phyloP scores from a whole-genome alignment of 2,888 invertebrate genomes.

The Agapostemon virescens region DNA sequence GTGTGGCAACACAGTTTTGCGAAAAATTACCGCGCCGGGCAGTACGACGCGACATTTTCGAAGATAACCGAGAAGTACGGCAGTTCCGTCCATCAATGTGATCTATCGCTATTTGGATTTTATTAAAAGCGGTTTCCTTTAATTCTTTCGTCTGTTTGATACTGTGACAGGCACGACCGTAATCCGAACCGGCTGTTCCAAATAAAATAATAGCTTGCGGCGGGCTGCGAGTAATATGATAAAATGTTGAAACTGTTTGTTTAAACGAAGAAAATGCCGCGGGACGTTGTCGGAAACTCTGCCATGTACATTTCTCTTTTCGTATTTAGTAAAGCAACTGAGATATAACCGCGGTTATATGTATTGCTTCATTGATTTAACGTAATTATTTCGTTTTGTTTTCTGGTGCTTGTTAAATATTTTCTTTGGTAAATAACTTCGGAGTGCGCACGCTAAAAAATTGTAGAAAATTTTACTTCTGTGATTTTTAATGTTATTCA shows the following conservation, averaged over 20 bases:
- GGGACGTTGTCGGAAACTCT: background rate
- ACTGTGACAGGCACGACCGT: background rate
- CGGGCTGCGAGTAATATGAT: background rate
- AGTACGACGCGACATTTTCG: constrained; percentile 27
- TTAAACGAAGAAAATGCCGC: background rate
- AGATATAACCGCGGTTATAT: background rate
- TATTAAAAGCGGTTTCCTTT: background rate
- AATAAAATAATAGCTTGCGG: background rate
- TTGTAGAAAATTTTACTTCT: background rate
- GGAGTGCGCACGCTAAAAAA: background rate
- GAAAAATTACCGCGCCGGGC: constrained; percentile 32
- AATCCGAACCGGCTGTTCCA: background rate
- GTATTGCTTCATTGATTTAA: background rate
- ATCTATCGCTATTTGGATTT: background rate
- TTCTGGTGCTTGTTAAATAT: background rate
- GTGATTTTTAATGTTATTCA: too few relatives aligned
- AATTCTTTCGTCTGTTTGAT: background rate
- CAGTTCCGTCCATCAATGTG: background rate
- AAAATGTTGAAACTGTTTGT: background rate
- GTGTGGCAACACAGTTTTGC: background rate
- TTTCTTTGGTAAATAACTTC: background rate
- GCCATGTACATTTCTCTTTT: background rate
- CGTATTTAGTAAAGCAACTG: background rate
- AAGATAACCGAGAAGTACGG: constrained; percentile 26
- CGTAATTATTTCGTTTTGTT: background rate